phyloP scores from a whole-genome alignment of 2,113 vertebrate species.

The Chloropsis cyanopogon region DNA sequence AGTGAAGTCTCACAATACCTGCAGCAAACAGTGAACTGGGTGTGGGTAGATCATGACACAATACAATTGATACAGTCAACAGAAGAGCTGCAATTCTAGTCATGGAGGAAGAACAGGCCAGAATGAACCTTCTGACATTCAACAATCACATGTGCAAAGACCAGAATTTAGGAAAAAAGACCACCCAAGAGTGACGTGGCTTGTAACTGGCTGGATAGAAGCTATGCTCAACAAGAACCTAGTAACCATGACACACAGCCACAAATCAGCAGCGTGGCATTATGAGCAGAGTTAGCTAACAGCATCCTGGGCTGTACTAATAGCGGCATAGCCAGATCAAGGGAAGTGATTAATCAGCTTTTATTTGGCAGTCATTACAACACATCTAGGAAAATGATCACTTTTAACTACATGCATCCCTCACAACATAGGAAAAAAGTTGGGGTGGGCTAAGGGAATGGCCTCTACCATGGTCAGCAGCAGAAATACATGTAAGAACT shows the following conservation, averaged over 20 bases:
- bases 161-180: neutral
- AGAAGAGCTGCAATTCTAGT: neutral
- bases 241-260: neutral
- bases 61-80: neutral
- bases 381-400: neutral
- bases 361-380: neutral
- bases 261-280: neutral
- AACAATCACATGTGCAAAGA: neutral
- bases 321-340: neutral
- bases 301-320: neutral
- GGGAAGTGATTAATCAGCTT: neutral
- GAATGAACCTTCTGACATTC: neutral
- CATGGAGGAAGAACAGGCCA: neutral
- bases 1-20: neutral
- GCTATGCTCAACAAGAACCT: neutral
- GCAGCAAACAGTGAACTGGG: neutral
- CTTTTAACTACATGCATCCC: neutral
- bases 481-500: neutral
- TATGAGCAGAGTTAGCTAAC: neutral
- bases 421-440: neutral
- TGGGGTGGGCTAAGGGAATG: neutral
- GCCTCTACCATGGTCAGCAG: fast-evolving
- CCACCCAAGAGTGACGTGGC: fast-evolving
- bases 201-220: neutral
- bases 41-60: neutral